phyloP scores from a whole-genome alignment of 2,888 invertebrate species.

The Dynastes grantii region DNA sequence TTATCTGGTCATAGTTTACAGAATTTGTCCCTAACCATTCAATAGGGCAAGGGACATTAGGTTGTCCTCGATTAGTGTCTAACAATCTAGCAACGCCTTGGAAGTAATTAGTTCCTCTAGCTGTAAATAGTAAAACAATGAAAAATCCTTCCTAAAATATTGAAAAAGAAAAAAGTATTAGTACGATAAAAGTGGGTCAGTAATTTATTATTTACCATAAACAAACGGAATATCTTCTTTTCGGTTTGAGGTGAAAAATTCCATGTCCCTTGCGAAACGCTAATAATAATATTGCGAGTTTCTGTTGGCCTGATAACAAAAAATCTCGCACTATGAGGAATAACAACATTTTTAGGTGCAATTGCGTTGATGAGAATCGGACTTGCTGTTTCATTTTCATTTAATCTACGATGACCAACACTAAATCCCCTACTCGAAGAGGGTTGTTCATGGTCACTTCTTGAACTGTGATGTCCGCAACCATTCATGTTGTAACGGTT shows the following conservation, averaged over 20 bases:
- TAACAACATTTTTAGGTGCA: conserved; percentile 61
- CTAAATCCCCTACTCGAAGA: background rate
- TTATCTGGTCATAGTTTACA: conserved; percentile 52
- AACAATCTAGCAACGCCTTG: conserved; percentile 59
- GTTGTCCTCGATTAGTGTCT: conserved; percentile 49
- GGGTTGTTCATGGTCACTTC: background rate
- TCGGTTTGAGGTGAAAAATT: conserved; percentile 77
- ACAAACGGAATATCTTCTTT: conserved; percentile 75
- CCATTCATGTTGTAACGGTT: background rate
- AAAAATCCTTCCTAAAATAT: conserved; percentile 67
- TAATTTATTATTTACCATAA: conserved; percentile 70
- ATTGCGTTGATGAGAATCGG: conserved; percentile 39
- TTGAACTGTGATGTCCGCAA: background rate
- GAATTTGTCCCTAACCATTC: conserved; percentile 58
- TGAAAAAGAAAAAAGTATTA: background rate
- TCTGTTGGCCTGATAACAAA: conserved; percentile 78
- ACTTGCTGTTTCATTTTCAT: background rate
- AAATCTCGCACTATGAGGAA: conserved; percentile 70
- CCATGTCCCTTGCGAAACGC: conserved; percentile 74
- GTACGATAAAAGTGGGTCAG: background rate
- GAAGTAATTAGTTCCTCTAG: conserved; percentile 68
- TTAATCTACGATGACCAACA: background rate
- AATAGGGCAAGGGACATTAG: conserved; percentile 54
- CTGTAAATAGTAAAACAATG: conserved; percentile 72
- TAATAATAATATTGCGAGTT: conserved; percentile 73